These are phyloP conservation scores for Agrochola lota DNA, from an alignment of 2,888 invertebrate species.

Conservation along the genomic window DNA sequence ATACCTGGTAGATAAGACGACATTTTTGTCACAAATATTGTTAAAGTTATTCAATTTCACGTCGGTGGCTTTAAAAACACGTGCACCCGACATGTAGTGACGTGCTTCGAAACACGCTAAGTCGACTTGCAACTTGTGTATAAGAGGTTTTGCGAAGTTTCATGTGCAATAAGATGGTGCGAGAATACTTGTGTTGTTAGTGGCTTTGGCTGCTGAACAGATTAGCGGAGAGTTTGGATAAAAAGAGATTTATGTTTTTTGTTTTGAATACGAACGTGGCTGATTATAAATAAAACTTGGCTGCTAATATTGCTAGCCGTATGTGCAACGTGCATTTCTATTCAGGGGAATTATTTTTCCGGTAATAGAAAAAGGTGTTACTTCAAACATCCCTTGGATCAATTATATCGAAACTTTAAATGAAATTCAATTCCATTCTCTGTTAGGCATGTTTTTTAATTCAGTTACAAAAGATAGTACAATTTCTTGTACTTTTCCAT, in stretches of 20 bases:
- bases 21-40: constrained; percentile 50
- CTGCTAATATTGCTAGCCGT: background rate
- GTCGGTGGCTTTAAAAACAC: constrained; percentile 46
- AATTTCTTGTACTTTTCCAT: background rate
- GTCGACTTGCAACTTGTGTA: constrained; percentile 46
- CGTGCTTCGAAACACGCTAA: constrained; percentile 55
- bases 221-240: constrained; percentile 19
- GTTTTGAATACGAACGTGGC: background rate
- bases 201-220: constrained; percentile 26
- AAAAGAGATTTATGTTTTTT: background rate
- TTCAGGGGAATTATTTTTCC: background rate
- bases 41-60: constrained; percentile 62
- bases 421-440: background rate
- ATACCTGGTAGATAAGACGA: constrained; percentile 13
- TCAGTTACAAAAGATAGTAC: background rate
- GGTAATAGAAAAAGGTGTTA: background rate
- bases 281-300: background rate
- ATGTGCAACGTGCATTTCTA: background rate
- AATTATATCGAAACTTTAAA: background rate
- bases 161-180: constrained; percentile 50
- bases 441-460: background rate
- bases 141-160: constrained; percentile 58
- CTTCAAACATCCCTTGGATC: background rate
- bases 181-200: constrained; percentile 36
- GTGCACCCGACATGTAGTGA: constrained; percentile 53